Base-by-base conservation (phyloP, 2,888 invertebrate species). In the Amphipyra tragopoginis region DNA sequence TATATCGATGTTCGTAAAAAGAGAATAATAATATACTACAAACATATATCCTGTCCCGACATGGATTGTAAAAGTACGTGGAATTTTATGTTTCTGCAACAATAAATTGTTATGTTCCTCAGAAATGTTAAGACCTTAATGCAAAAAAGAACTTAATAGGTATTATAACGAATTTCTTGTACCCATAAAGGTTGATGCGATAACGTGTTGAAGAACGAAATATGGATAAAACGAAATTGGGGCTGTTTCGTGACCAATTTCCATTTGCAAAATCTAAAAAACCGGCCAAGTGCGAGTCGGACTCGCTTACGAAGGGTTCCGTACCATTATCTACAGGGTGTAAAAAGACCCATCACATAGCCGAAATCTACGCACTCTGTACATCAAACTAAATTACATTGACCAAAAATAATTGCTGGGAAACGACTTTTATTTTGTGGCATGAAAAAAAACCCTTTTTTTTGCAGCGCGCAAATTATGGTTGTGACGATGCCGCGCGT, bases 1-100 rank as follows among this genome's bases (percentile, higher is more conserved):
- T 65, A 70, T 64, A 75, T 79, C 70, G 66, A 79, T 64, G 67
- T 65, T 64, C 75, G 70, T 79, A 77, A 80, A 79, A 72, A 68
- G 49, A 51, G 63, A 68, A 68, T 36, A 61, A 21, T 21, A 21
- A 21, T 65, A 56, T 60, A 63, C 56, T 48, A 60, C 55, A 62
- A 43, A 75, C 67, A 67, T 78, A 34, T 8, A 36, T 36, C 36
- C 36, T 36, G 36, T 10, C 65, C 70, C 67, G 67, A 67, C 64
- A 54, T 42, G 54, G 49, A 69, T 56, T 61, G 55, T 62, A 60
- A 69, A 62, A 65, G 58, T 75, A 63, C 65, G 57, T 62, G 61
- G 54, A 56, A 49, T 79, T 79, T 77, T 68, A 76, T 71, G 69
- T 75, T 51, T 51, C 49, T 39, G 50, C 38, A 48, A 68, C 45